Percentiles rank a stretch among this genome's conserved stretches.
phyloP scores from a whole-genome alignment of 2,888 invertebrate species.

The Hyalella azteca region DNA sequence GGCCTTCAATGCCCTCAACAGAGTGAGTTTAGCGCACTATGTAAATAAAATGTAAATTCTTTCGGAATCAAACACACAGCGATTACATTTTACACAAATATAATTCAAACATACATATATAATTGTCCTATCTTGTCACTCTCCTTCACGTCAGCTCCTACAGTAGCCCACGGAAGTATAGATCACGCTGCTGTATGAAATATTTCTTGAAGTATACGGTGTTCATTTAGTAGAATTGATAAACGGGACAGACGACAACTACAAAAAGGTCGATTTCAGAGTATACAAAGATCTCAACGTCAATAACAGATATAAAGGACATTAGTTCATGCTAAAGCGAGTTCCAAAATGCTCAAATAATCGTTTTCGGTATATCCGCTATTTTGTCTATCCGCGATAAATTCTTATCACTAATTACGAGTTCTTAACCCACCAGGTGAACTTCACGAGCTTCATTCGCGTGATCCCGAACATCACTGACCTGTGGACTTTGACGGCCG shows the following conservation, averaged over 20 bases:
- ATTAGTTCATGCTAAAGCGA: neutral
- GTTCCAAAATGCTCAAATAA: neutral
- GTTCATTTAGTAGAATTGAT: too few relatives aligned
- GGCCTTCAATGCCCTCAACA: constrained; percentile 23
- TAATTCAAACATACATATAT: too few relatives aligned
- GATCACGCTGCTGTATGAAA: too few relatives aligned
- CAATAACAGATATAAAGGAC: neutral
- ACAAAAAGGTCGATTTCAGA: neutral
- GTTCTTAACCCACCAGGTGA: neutral
- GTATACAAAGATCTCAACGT: neutral
- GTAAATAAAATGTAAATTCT: too few relatives aligned
- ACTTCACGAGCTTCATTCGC: constrained; percentile 21
- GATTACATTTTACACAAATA: too few relatives aligned
- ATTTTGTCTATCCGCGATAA: neutral
- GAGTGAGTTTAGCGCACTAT: too few relatives aligned
- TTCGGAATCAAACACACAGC: too few relatives aligned
- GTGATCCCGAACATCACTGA: constrained; percentile 38
- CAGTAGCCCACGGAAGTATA: too few relatives aligned
- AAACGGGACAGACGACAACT: too few relatives aligned
- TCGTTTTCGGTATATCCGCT: neutral
- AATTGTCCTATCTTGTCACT: too few relatives aligned
- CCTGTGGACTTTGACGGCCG: constrained; percentile 8
- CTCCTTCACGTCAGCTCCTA: too few relatives aligned
- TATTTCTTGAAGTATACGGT: too few relatives aligned
- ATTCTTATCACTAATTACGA: neutral